Conservation (phyloP, 2,113 vertebrate genomes). For the Lates calcarifer region DNA sequence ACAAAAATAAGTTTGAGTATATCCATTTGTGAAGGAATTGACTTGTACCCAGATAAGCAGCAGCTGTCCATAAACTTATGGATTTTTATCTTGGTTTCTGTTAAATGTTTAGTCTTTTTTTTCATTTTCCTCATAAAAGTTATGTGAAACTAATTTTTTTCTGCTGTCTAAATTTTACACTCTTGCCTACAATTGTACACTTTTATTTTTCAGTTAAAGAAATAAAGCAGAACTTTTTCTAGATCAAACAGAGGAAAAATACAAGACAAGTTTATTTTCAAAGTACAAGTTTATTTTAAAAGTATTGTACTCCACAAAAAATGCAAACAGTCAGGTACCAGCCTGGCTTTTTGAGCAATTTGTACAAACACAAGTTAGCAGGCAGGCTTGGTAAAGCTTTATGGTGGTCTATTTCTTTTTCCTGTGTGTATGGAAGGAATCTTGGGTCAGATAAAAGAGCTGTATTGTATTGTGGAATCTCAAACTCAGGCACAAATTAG, state of each 20-base stretch:
- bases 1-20: background rate
- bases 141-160: background rate
- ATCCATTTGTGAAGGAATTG: background rate
- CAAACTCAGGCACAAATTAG: background rate
- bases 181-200: background rate
- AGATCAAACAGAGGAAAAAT: constrained; percentile 6
- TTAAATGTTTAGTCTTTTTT: background rate
- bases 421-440: constrained; percentile 4
- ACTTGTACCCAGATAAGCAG: background rate
- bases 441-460: background rate
- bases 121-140: background rate
- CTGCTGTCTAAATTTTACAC: background rate
- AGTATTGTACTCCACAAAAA: background rate
- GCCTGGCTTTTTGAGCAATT: background rate
- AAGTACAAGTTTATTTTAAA: background rate
- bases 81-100: background rate
- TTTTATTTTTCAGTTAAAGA: constrained; percentile 6
- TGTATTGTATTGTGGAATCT: background rate
- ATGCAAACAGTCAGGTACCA: background rate
- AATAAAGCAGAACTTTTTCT: background rate
- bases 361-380: background rate
- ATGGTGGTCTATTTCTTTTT: constrained; percentile 8
- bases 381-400: background rate
- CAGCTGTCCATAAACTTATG: background rate
- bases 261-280: background rate